A percentile compares a stretch with the other conserved stretches of the same genome.
These are phyloP conservation scores for Zelostemma sp. DNA, from an alignment of 1,140 invertebrate genomes.

Conservation along the genomic window DNA sequence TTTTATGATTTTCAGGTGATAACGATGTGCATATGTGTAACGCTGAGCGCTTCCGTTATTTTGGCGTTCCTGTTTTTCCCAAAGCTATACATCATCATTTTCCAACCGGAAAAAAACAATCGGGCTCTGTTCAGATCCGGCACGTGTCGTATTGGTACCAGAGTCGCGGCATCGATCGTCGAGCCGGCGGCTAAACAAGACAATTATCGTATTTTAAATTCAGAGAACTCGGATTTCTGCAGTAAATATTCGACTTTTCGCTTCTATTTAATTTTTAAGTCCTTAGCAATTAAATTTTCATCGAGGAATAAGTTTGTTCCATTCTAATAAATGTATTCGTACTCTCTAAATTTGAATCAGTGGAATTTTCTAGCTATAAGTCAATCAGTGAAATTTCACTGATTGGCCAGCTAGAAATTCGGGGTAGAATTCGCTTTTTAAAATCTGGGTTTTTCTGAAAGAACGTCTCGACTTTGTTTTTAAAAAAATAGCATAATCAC, in stretches of 20 bases:
- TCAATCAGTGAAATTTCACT: too few species aligned
- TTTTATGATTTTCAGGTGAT: constrained; percentile 68
- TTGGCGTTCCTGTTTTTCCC: constrained; percentile 83
- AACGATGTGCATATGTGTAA: constrained; percentile 80
- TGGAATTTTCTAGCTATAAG: too few species aligned
- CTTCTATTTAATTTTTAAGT: too few species aligned
- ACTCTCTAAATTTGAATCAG: too few species aligned
- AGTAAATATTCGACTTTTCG: constrained; percentile 6
- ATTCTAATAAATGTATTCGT: too few species aligned
- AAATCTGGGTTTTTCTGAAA: too few species aligned
- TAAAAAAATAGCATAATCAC: too few species aligned
- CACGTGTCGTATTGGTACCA: constrained; percentile 81
- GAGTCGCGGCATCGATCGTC: constrained; percentile 64
- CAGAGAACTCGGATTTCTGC: not conserved
- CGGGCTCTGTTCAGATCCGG: constrained; percentile 83
- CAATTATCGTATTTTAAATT: constrained; percentile 43
- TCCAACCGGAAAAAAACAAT: constrained; percentile 84
- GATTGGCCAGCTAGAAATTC: too few species aligned
- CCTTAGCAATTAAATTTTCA: too few species aligned
- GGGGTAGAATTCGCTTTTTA: too few species aligned
- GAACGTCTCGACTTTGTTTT: too few species aligned
- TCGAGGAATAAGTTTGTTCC: too few species aligned
- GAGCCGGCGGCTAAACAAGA: constrained; percentile 51
- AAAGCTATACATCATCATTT: constrained; percentile 84
- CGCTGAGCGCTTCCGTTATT: constrained; percentile 81